Evolutionary conservation across 2,888 invertebrate species (phyloP), one percentile per base, ranked within the genome.

Genomic region (Eupithecia abbreviata): DNA sequence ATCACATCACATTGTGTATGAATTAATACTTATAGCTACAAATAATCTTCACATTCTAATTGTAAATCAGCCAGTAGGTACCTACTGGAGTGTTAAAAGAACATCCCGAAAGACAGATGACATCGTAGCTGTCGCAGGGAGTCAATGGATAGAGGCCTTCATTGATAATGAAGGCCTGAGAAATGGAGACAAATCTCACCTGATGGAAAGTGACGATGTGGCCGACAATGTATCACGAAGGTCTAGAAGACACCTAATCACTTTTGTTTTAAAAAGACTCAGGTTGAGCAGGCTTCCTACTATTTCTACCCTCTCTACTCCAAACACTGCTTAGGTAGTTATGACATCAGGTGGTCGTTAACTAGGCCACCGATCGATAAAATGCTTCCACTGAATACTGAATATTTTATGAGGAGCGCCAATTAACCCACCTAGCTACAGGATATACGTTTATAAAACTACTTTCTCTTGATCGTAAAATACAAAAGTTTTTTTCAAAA

Each of bases 361-460:
- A n/a, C 43, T 68, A 45, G 67, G 67, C 18, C 67, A 15, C 42
- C 66, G 67, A 45, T 68, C 67, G 67, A 68, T 68, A n/a, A 15
- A 7, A 68, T 13, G 15, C 58, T 62, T 62, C 62, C 62, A 30
- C 62, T 10, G 4, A 62, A 7, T 18, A 42, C n/a, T 68, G 67
- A 68, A 68, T 68, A 43, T 10, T 68, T 68, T 68, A 68, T 68
- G 67, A 68, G 45, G 43, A 45, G 42, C 2, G 15, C 6, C 67
- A 68, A 68, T 68, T 68, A 68, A 15, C 10, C n/a, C 4, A 9
- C n/a, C n/a, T 43, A 45, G 0, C 45, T 10, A 43, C 45, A 15
- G 7, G n/a, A 58, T n/a, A 15, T 43, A n/a, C 10, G 62, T 30
- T 30, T 30, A 62, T 18, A 18, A 7, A 51, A 47, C 6, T 7